Base-by-base conservation (phyloP, 2,888 invertebrate species). In the Lithophane leautieri region DNA sequence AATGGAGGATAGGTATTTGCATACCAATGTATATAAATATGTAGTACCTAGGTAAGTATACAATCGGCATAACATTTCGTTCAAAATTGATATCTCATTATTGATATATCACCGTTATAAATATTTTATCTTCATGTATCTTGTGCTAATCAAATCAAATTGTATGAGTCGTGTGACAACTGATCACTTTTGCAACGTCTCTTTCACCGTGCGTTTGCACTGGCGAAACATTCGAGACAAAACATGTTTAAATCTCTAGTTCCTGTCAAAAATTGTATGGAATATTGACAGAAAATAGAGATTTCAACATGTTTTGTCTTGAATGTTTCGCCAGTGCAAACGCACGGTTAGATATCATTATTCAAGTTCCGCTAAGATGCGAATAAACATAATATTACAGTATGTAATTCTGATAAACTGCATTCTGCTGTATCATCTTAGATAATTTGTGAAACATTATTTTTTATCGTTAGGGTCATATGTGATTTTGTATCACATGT, bases 381-480 rank as follows among this genome's bases (percentile, higher is more conserved):
- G 62, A 42, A 44, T 63, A 76, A 76, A 65, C 77, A 54, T 19
- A 16, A 14, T 54, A 6, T 58, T n/a, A 52, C 28, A 50, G 44
- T 40, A 25, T 6, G 22, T 63, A 34, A 70, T 58, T 58, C n/a
- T 2, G 68, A 76, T 73, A 63, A 60, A 52, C 14, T 25, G 22
- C 4, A 40, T 79, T 60, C 16, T 47, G 67, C 50, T 22, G 11
- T 52, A 25, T 80, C 78, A 82, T 82, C n/a, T 40, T 4, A 52
- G 71, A 71, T 80, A 71, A 50, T 80, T 71, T 71, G 25, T 70
- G 68, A 42, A 56, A 58, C 34, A 58, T 63, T 52, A 22, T n/a
- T n/a, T 42, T 50, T 60, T 19, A 68, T 52, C 22, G 22, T n/a
- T 62, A n/a, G n/a, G 6, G 16, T 25, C 63, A 19, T 25, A 50